Evolutionary conservation across 2,797 vertebrate species (phyloP).

Genomic region (Coracias cyanogaster): DNA sequence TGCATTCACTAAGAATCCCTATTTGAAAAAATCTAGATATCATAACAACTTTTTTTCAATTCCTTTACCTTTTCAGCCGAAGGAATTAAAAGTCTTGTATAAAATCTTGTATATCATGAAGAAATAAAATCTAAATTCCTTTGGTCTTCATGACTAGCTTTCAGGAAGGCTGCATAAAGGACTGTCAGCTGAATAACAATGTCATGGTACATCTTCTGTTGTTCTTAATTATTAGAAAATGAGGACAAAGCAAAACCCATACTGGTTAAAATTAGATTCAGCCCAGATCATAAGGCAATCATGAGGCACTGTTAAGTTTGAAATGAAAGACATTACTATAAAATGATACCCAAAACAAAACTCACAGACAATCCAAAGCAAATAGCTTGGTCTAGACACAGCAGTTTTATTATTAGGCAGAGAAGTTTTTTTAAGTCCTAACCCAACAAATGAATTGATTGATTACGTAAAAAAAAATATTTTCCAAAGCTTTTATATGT

Average conservation of each 20-base stretch:
- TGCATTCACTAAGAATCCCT: neutral
- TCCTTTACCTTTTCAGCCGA: constrained; percentile 27
- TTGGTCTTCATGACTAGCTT: neutral
- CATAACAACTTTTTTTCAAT: neutral
- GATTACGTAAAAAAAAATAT: constrained; percentile 33
- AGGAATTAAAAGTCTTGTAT: constrained; percentile 27
- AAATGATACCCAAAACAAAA: constrained; percentile 58
- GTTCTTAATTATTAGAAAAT: constrained; percentile 82
- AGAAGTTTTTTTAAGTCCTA: constrained; percentile 10
- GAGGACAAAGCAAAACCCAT: constrained; percentile 78
- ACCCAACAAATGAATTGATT: constrained; percentile 38
- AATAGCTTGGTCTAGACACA: constrained; percentile 57
- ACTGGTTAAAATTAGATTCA: constrained; percentile 76
- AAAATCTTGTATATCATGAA: constrained; percentile 20
- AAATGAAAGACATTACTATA: constrained; percentile 52
- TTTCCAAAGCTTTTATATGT: neutral
- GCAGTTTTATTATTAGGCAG: constrained; percentile 60
- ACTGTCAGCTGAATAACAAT: constrained; percentile 59
- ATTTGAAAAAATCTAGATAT: neutral
- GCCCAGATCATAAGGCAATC: constrained; percentile 74
- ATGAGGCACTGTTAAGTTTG: constrained; percentile 60
- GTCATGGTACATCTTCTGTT: constrained; percentile 75
- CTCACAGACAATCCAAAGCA: constrained; percentile 37
- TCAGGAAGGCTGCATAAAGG: constrained; percentile 63
- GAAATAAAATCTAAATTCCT: constrained; percentile 40